Evolutionary conservation across 2,888 invertebrate genomes (phyloP), one percentile per base, ranked within the genome.

Genomic region (Gymnoscelis rufifasciata): DNA sequence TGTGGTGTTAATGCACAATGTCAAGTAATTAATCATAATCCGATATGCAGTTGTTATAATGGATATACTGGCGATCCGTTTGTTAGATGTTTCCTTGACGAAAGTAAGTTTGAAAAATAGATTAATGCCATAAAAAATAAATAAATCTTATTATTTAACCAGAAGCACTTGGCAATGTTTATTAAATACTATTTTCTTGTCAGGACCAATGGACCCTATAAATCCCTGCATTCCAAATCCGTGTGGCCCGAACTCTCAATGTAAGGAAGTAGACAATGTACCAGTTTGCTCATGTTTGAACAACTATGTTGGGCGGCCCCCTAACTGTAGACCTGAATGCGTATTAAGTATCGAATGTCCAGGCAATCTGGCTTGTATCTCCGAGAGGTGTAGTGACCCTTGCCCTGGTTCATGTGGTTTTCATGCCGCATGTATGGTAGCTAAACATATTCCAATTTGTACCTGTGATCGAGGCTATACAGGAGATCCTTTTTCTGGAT

Each of bases 401-500:
- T 94, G 94, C 65, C 90, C 92, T 2, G 94, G 93, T 40, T 92
- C 93, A 39, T 94, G 94, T 64, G 94, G 94, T 38, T 86, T 88
- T 41, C 92, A 93, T 72, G 92, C 95, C 6, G 78, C 90, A 50
- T 95, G 95, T 68, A 89, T 77, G 60, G 91, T 93, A 29, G 90
- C 93, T 38, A 92, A 93, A 72, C 94, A 95, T 68, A 83, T 91
- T 47, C 94, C 94, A 2, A 89, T 92, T 58, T 95, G 95, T 76
- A 91, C 90, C 52, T 95, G 95, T 69, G 89, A 92, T 53, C 86
- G 86, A 33, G 92, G 91, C 49, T 92, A 91, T 62, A 92, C 92
- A 40, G 95, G 95, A 62, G 95, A 95, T 89, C 94, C 95, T 23
- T 94, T 94, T 74, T 90, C 92, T 3, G 92, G 93, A 66, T 95